Conservation (phyloP, 1,140 invertebrate genomes). For the Apis dorsata region DNA sequence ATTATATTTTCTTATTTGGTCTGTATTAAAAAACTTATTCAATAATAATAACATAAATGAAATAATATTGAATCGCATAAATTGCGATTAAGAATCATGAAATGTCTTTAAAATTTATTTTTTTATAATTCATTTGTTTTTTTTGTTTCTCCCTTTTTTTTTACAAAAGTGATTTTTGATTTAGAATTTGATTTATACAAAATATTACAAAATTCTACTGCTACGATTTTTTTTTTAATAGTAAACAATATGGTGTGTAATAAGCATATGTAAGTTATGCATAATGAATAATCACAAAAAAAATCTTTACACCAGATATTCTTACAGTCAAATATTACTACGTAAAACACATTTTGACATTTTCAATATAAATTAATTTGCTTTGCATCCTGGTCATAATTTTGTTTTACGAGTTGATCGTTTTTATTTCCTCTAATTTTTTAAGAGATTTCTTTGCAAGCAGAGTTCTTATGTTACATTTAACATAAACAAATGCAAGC, state of each 20-base stretch:
- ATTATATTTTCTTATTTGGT: neutral
- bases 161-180: constrained; percentile 46
- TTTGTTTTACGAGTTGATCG: too few species aligned
- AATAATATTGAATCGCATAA: constrained; percentile 1
- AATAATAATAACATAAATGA: neutral
- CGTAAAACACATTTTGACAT: constrained; percentile 30
- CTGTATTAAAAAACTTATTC: neutral
- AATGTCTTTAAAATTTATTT: neutral
- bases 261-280: constrained; percentile 1
- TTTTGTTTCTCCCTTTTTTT: neutral
- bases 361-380: neutral
- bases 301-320: constrained; percentile 27
- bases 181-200: constrained; percentile 55
- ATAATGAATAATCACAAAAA: constrained; percentile 7
- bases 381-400: too few species aligned
- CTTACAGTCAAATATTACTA: neutral
- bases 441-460: too few species aligned
- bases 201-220: constrained; percentile 62
- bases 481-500: too few species aligned
- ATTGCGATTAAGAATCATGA: neutral
- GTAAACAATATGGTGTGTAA: constrained; percentile 26
- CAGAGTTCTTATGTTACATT: too few species aligned
- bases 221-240: constrained; percentile 14
- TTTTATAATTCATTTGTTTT: constrained; percentile 10
- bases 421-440: too few species aligned